A percentile compares a stretch with the other conserved stretches of the same genome.
Evolutionary conservation across 2,797 vertebrate species (phyloP).

Genomic region (Coregonus suidteri): DNA sequence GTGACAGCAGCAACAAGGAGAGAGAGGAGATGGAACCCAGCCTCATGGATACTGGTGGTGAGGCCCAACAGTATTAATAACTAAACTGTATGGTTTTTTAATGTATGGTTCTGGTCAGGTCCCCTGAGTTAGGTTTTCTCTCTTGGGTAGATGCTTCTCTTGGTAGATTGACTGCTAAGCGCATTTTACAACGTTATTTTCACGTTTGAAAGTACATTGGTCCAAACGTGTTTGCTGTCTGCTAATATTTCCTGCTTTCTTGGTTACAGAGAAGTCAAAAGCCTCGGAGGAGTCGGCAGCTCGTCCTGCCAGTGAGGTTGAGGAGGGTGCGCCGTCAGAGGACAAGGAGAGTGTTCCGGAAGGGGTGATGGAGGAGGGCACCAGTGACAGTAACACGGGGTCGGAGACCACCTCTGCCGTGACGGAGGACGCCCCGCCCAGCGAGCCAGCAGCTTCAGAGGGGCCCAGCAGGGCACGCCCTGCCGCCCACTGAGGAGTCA

Average conservation of each 20-base stretch:
- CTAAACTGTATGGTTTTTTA: neutral
- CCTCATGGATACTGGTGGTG: conserved; percentile 56
- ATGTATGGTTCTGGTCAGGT: no score
- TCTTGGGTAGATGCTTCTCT: no score
- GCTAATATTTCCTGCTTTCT: neutral
- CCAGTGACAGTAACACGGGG: conserved; percentile 94
- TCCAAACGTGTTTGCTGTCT: neutral
- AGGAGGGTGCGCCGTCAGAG: conserved; percentile 78
- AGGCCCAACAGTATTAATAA: conserved; percentile 6
- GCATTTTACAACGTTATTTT: neutral
- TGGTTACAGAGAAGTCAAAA: conserved; percentile 62
- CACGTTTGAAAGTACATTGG: neutral
- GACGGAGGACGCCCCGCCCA: conserved; percentile 64
- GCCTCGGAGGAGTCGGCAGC: conserved; percentile 77
- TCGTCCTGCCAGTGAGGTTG: conserved; percentile 78
- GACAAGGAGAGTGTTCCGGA: conserved; percentile 90
- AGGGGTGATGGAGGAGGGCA: conserved; percentile 90
- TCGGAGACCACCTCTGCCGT: conserved; percentile 87
- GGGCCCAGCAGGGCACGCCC: conserved; percentile 50
- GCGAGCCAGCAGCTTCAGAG: conserved; percentile 60
- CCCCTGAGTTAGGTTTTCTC: no score
- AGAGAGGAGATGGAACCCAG: conserved; percentile 53
- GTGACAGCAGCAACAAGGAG: conserved; percentile 59
- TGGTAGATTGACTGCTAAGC: neutral
- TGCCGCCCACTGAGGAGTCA: conserved; percentile 12